Conservation (phyloP, 1,140 invertebrate species). For the Microvelia longipes region DNA sequence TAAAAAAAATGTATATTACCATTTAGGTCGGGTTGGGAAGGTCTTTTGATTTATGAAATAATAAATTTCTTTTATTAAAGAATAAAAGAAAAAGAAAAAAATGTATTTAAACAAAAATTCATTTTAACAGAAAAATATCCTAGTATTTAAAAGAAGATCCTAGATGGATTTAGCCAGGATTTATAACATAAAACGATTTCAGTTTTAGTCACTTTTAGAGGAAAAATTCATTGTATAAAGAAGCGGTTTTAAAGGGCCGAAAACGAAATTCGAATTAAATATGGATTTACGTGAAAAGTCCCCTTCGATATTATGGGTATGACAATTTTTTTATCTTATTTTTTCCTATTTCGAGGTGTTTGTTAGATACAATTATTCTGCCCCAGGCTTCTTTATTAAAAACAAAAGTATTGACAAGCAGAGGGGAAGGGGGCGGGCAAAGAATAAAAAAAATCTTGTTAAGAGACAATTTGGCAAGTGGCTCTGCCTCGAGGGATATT, state of each 20-base stretch:
- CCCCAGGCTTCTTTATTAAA: not conserved
- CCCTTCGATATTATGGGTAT: not conserved
- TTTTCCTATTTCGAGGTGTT: not conserved
- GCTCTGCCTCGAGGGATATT: not conserved
- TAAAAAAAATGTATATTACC: too few species aligned
- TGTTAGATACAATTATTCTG: not conserved
- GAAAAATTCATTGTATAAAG: not conserved
- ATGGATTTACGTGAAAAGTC: not conserved
- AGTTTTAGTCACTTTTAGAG: too few species aligned
- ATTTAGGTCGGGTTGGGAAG: too few species aligned
- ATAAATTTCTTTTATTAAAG: too few species aligned
- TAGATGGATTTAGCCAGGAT: too few species aligned
- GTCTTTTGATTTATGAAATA: too few species aligned
- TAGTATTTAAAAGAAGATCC: too few species aligned
- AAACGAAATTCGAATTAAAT: not conserved
- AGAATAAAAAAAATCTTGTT: not conserved
- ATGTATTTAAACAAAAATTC: too few species aligned
- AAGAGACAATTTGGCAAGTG: not conserved
- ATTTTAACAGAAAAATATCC: too few species aligned
- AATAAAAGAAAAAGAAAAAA: too few species aligned
- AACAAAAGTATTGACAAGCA: not conserved
- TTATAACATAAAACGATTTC: too few species aligned
- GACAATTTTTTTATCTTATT: not conserved
- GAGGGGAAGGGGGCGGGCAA: too few species aligned
- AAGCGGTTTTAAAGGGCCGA: not conserved